Evolutionary conservation across 2,797 vertebrate species (phyloP), one percentile per base, ranked within the genome.

Genomic region (Odontamblyopus lacepedii): DNA sequence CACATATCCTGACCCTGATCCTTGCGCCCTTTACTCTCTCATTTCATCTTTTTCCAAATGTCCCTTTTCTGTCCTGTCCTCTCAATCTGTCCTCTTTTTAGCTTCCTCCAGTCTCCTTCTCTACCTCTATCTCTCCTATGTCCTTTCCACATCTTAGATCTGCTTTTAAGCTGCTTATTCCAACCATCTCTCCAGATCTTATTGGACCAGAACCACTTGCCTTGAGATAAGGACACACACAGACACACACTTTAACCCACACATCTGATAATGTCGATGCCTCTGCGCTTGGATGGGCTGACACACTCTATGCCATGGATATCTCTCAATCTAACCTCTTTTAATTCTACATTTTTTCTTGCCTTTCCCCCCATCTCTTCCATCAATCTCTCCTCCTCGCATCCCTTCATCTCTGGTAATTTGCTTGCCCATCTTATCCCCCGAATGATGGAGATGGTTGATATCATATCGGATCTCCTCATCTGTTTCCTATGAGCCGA

Each of bases 171-270:
- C 89, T 57, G 91, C 90, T 92, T 93, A 92, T 89, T 90, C 82
- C 85, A 87, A 82, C 91, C 89, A 90, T 91, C 90, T 90, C 79
- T 85, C 81, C 72, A 85, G 90, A 91, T 88, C 82, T 91, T 87
- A 90, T 84, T 88, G 89, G 93, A 93, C 93, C 93, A 90, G 92
- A 93, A 93, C 92, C 93, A 91, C 93, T 93, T 92, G 91, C 90
- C 89, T 89, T 87, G 85, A 89, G 93, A 95, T 95, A 94, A 94
- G 91, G 86, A 88, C 87, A 77, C 85, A 85, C 82, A 78, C 59
- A 74, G 63, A 48, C 70, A 75, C 69, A 79, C 78, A 71, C 67
- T 55, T 66, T 48, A 68, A 50, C 27, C 53, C 69, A 72, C 79
- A 77, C 71, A 70, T 69, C 76, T 72, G 55, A 69, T 69, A 81